Evolutionary conservation across 92 coral and sea anemone species (phyloP), one percentile per base, ranked within the genome.

Genomic region (Phenganax marumi): DNA sequence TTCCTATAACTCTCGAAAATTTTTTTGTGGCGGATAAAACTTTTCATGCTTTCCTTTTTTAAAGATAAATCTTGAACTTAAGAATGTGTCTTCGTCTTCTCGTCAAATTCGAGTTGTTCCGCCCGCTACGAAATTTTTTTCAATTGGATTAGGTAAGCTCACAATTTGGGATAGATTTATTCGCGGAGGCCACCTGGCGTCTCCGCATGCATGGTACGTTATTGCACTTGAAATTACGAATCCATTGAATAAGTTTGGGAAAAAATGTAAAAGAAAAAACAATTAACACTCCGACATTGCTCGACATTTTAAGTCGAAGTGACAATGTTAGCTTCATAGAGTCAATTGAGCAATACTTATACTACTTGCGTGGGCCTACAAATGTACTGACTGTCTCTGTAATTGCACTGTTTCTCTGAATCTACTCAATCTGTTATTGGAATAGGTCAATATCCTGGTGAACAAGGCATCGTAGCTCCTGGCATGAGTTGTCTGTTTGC

Each of bases 401-500:
- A 12, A 25, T 24, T 68, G 13, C 50, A 19, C 6, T 33, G 11
- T 1, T 53, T 74, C 12, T 52, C 19, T 22, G 43, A 33, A 1
- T 33, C 5, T 33, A 33, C 43, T 33, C 43, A 33, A 33, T 5
- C 43, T 9, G 22, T 68, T 8, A 11, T 72, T 72, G 55, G 33
- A 22, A 16, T 66, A 93, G 97, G 97, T 70, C 87, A 89, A 49
- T 96, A 92, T 65, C 99, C 99, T 19, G 93, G 97, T 13, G 99
- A 92, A 81, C 85, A 84, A 52, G 99, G 99, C 55, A 88, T 92
- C 24, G 92, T 96, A n/a, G 99, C 99, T 8, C 97, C 99, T 12
- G 99, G 99, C 6, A 89, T 96, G 88, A 91, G 97, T 80, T 96
- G 99, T 72, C 92, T 91, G 69, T 96, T 92, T 82, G 93, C 93